Evolutionary conservation across 2,113 vertebrate genomes (phyloP).

Genomic region (Myotis lucifugus): DNA sequence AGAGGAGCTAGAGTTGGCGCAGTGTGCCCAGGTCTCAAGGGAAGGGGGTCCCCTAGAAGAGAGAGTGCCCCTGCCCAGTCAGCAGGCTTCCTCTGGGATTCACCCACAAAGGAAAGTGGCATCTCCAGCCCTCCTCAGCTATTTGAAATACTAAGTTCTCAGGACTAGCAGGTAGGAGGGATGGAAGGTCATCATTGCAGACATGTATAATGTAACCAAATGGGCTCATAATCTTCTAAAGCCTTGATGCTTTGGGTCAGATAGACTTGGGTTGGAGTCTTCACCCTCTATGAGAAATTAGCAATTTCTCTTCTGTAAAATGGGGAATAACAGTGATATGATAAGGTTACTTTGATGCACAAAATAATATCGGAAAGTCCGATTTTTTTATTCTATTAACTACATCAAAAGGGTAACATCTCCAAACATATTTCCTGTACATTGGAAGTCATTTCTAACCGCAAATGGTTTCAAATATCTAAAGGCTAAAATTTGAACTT

Average conservation of each 20-base stretch:
- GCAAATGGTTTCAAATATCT: conserved; percentile 31
- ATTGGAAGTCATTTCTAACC: background rate
- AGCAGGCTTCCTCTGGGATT: background rate
- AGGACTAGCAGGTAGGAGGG: background rate
- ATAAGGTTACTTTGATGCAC: background rate
- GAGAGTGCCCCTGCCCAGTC: background rate
- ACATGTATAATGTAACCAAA: background rate
- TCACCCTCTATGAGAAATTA: background rate
- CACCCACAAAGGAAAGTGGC: background rate
- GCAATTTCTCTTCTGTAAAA: background rate
- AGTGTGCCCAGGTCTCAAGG: background rate
- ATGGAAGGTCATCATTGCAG: background rate
- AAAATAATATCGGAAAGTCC: conserved; percentile 11
- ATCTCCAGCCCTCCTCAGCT: background rate
- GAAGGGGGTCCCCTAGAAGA: background rate
- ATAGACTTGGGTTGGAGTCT: background rate
- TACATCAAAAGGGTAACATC: background rate
- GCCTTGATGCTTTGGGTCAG: background rate
- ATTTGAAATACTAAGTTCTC: background rate
- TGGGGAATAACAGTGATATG: background rate
- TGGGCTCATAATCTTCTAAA: background rate
- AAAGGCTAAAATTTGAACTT: conserved; percentile 15
- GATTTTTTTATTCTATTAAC: background rate
- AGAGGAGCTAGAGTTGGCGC: background rate
- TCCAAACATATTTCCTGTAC: background rate